These are phyloP conservation scores for Cheilosia soror DNA, from an alignment of 2,888 invertebrate species.

Conservation along the genomic window DNA sequence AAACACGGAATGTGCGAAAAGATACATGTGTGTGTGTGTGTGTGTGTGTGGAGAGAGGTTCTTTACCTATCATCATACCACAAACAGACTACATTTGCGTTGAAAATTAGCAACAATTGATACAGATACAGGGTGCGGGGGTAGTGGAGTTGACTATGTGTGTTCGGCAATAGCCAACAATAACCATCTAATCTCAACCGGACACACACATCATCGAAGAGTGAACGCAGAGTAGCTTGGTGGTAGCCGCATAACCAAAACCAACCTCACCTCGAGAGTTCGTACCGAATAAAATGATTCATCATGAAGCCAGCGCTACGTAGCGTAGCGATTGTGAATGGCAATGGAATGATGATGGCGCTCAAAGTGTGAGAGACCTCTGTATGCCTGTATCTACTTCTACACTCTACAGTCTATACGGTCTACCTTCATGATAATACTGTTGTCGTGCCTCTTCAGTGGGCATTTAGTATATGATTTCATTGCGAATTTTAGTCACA, in stretches of 20 bases:
- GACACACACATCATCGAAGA: conserved; percentile 59
- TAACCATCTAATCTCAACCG: conserved; percentile 64
- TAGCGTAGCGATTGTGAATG: conserved; percentile 33
- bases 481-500: conserved; percentile 24
- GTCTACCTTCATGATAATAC: background rate
- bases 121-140: conserved; percentile 15
- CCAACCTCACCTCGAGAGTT: conserved; percentile 25
- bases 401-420: background rate
- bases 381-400: background rate
- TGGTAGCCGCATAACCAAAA: background rate
- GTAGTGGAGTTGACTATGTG: conserved; percentile 6
- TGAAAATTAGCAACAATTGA: conserved; percentile 66
- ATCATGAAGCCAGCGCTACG: conserved; percentile 36
- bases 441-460: conserved; percentile 14
- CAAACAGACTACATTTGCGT: conserved; percentile 68
- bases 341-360: conserved; percentile 57
- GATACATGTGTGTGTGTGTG: conserved; percentile 35
- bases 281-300: conserved; percentile 47
- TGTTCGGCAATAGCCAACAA: conserved; percentile 22
- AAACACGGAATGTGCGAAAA: conserved; percentile 48
- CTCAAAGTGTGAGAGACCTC: conserved; percentile 12
- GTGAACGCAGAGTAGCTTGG: conserved; percentile 34
- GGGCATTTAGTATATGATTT: conserved; percentile 32
- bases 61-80: conserved; percentile 46
- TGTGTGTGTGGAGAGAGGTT: conserved; percentile 20